Evolutionary conservation across 2,888 invertebrate genomes (phyloP).

Genomic region (Tiphia femorata): DNA sequence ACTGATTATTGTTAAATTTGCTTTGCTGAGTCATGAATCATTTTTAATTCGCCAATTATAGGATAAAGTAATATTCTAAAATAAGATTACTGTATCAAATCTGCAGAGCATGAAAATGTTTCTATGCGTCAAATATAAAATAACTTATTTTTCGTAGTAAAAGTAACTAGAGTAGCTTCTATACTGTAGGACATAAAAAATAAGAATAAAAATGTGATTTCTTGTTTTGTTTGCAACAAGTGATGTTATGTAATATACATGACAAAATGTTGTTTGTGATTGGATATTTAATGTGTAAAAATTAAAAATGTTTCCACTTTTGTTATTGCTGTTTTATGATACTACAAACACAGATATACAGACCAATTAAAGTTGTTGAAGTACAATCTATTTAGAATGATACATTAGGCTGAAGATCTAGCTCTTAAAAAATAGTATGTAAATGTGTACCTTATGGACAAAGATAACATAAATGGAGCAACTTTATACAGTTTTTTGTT

Average conservation of each 20-base stretch:
- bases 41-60: too few relatives aligned
- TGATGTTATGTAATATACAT: too few relatives aligned
- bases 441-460: too few relatives aligned
- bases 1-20: constrained; percentile 10
- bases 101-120: not conserved
- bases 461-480: not conserved
- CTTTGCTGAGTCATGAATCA: constrained; percentile 13
- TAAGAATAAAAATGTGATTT: too few relatives aligned
- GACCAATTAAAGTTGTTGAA: constrained; percentile 15
- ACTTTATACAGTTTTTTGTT: constrained; percentile 12
- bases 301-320: constrained; percentile 15
- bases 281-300: too few relatives aligned
- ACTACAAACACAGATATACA: constrained; percentile 26
- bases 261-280: too few relatives aligned
- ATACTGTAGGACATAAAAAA: too few relatives aligned
- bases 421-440: constrained; percentile 11
- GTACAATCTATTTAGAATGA: constrained; percentile 13
- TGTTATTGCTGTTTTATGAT: constrained; percentile 33
- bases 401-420: constrained; percentile 14
- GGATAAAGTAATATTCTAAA: not conserved
- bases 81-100: not conserved
- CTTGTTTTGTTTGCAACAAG: too few relatives aligned
- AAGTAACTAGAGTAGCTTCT: too few relatives aligned
- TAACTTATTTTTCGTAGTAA: too few relatives aligned
- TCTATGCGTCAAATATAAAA: not conserved